These are phyloP conservation scores for Acronicta leporina DNA, from an alignment of 2,888 invertebrate genomes.

Conservation along the genomic window DNA sequence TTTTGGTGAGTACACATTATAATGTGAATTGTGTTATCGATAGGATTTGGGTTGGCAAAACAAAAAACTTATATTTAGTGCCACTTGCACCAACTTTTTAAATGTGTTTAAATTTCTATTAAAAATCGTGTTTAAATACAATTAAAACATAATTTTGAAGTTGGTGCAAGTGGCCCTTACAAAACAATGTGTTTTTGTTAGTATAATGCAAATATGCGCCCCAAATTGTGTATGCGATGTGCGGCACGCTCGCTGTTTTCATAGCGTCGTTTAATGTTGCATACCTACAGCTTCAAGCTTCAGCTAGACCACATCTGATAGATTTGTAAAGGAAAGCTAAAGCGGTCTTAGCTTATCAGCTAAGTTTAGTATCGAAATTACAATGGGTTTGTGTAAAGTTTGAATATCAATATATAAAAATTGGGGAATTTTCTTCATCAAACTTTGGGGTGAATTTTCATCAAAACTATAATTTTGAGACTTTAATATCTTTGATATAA, in stretches of 20 bases:
- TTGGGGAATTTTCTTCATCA: too few species aligned
- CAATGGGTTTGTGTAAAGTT: not conserved
- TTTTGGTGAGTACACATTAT: constrained; percentile 51
- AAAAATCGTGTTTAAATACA: too few species aligned
- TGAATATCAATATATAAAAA: too few species aligned
- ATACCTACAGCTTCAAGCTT: too few species aligned
- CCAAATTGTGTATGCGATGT: constrained; percentile 19
- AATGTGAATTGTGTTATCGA: constrained; percentile 18
- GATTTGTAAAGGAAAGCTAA: not conserved
- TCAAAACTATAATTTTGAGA: too few species aligned
- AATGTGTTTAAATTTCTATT: too few species aligned
- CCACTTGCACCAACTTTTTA: too few species aligned
- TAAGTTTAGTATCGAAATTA: not conserved
- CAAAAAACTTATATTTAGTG: constrained; percentile 25
- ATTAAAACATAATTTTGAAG: too few species aligned
- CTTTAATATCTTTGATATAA: too few species aligned
- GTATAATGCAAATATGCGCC: constrained; percentile 12
- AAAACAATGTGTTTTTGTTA: constrained; percentile 31
- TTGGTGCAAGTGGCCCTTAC: too few species aligned
- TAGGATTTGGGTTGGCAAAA: constrained; percentile 3
- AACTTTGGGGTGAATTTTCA: too few species aligned
- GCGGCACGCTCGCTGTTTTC: constrained; percentile 17
- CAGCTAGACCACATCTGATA: constrained; percentile 5
- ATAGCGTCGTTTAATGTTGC: constrained; percentile 12
- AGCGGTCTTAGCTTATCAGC: too few species aligned